These are phyloP conservation scores for Ectemnius lituratus DNA, from an alignment of 2,888 invertebrate species.

Conservation along the genomic window DNA sequence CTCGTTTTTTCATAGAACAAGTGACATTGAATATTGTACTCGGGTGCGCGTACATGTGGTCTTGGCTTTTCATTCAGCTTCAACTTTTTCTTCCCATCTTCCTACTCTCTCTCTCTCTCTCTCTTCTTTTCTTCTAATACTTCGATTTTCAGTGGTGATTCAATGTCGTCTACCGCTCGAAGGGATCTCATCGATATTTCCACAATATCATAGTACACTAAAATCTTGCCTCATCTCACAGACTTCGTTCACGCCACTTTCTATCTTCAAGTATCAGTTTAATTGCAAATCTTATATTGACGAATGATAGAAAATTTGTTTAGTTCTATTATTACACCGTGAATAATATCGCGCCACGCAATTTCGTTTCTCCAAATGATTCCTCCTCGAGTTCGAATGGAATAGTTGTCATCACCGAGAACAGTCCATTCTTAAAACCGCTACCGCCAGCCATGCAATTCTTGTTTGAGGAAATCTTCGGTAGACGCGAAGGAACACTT, in stretches of 20 bases:
- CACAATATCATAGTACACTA: slow-evolving; percentile 3
- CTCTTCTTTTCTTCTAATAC: neutral
- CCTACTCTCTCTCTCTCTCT: no score
- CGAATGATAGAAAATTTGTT: neutral
- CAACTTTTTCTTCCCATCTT: neutral
- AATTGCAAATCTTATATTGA: neutral
- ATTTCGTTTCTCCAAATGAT: neutral
- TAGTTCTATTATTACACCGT: neutral
- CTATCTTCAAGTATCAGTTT: neutral
- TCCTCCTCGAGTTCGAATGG: neutral
- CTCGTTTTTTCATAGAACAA: neutral
- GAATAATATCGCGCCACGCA: neutral
- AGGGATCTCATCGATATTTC: neutral
- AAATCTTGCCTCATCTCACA: neutral
- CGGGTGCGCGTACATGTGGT: neutral
- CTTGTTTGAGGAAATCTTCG: no score
- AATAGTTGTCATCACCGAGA: neutral
- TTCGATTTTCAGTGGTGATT: neutral
- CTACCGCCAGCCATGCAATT: neutral
- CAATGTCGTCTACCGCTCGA: neutral
- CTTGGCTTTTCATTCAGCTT: neutral
- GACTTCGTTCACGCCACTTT: neutral
- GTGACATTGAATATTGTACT: slow-evolving; percentile 1
- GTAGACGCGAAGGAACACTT: slow-evolving; percentile 38
- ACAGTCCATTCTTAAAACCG: slow-evolving; percentile 20